Evolutionary conservation across 2,113 vertebrate genomes (phyloP), one percentile per base, ranked within the genome.

Genomic region (Pithys albifrons): DNA sequence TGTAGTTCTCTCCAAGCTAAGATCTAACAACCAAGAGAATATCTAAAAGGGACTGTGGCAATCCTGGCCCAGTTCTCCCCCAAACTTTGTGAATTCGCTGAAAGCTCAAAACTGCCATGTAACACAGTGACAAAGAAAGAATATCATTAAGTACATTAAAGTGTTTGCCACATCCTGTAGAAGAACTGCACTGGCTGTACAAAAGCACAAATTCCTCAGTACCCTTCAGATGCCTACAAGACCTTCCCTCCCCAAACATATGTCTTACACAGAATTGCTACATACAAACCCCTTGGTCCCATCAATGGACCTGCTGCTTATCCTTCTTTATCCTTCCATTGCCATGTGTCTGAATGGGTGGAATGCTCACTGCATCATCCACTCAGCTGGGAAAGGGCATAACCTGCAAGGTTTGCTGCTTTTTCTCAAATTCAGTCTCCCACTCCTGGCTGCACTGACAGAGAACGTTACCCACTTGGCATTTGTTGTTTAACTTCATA

Each of bases 171-270:
- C n/a, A 12, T 10, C 35, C 14, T 67, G 20, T 29, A 43, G 29
- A 80, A 52, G 23, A n/a, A 13, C 20, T 39, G 7, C 14, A 35
- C 3, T 1, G 3, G 2, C 5, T 64, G 11, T 18, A 19, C 0
- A 2, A 22, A 83, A 29, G 12, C 52, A 20, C 4, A 69, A 67
- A 59, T 4, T 59, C 46, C 48, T 35, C 19, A 10, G 39, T 23
- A 14, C 5, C 9, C 28, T 49, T 27, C 20, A 29, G 17, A 4
- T 72, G 13, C 27, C 20, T 39, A 35, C 3, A 10, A 88, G 19
- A 16, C 9, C 43, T 61, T 27, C 14, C 5, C 8, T 41, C 7
- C 25, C 14, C 23, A 45, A 0, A 7, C 14, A 1, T 15, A 6
- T 9, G 9, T 45, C 66, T 59, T 43, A 43, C 13, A 6, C 8